Base-by-base conservation (phyloP, 53 echinoderm and acorn worm genomes). In the Glandiceps talaboti region DNA sequence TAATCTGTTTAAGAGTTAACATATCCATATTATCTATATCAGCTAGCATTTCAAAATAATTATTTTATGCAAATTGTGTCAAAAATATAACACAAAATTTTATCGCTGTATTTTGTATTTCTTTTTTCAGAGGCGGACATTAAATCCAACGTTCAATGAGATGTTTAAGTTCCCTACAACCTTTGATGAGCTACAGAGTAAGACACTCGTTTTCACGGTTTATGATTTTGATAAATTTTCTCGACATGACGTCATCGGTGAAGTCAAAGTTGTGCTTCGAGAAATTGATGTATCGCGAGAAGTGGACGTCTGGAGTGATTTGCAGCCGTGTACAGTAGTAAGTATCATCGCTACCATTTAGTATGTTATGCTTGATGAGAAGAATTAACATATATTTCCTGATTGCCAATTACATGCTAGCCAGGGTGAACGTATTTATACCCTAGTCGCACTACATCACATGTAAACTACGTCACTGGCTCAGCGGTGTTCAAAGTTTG, bases 161-260 rank as follows among this genome's bases (percentile, higher is more conserved):
- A 77, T 77, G 29, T 97, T 93, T 76, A 97, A 97, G 32, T 97
- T 93, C 72, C 93, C 93, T 0, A 93, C 89, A 33, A 97, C 97
- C 1, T 97, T 84, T 74, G 93, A 93, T 29, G 97, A 97, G 82
- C 86, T 91, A 26, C 91, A 90, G 29, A 87, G 76, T 33, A 87
- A 87, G 77, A 91, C 93, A 32, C 80, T 97, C n/a, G 85, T 89
- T 73, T 81, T 97, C 83, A 86, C 84, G 29, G 97, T 97, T 30
- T 97, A 85, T 84, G 97, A 97, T 77, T 97, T 97, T 72, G 97
- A 97, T 80, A 97, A 97, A 76, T 93, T 97, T 87, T 92, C 90
- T 26, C 83, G 96, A 74, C 96, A 95, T 74, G 92, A 95, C 79
- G 90, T 92, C 32, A 95, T 95, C 78, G 96, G 96, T 33, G 96